Evolutionary conservation across 2,797 vertebrate genomes (phyloP), one percentile per base, ranked within the genome.

Genomic region (Borostomias antarcticus): DNA sequence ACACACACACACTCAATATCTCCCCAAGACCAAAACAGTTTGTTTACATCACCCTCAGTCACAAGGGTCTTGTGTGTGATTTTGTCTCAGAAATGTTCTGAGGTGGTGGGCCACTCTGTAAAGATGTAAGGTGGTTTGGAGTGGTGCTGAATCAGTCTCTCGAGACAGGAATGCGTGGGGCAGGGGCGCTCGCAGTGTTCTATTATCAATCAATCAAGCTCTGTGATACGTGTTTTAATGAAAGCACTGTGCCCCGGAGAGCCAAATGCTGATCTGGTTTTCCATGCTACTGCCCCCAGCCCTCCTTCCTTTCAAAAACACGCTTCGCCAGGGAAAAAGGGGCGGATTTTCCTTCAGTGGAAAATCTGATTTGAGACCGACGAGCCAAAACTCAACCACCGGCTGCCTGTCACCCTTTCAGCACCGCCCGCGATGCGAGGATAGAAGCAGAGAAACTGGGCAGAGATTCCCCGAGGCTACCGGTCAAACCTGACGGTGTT

Each of bases 311-410:
- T 86, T 89, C 76, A 87, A 88, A 91, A 89, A 89, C 86, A 91
- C 68, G 67, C 82, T 85, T 78, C 69, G 73, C 76, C 77, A 70
- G 82, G 86, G 82, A 83, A 86, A 84, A 69, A 71, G 80, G 81
- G 89, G 88, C 75, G 86, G 75, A 58, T 77, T 89, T 89, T 91
- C 80, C 86, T 86, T 87, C 82, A 84, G 82, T 92, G 92, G 91
- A 93, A 93, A 93, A 90, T 92, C 79, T 91, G 90, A 92, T 92
- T 89, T 89, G 81, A 82, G 70, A 69, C 67, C 69, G 59, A 61
- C 62, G 76, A 85, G 79, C 80, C 77, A 72, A 75, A 74, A 66
- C 64, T 64, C 61, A 83, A 54, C 17, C 71, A 65, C 67, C 33
- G 67, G 69, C 71, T 71, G 75, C 70, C 73, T 58, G 61, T 25